Base-by-base conservation (phyloP, 2,113 vertebrate species). In the Siphamia tubifer region DNA sequence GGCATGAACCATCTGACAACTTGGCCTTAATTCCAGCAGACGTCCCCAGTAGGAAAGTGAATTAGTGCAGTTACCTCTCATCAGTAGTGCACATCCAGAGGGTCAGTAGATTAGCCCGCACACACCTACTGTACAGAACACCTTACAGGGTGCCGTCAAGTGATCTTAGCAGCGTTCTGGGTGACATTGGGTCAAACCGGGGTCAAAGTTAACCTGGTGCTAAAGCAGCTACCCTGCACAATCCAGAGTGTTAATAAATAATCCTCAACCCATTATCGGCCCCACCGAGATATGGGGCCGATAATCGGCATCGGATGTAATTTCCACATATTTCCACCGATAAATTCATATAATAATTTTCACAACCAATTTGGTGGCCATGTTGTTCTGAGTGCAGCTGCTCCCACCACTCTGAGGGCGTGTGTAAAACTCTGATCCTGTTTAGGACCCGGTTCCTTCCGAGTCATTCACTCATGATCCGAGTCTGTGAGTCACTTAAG, bases 11-110 rank as follows among this genome's bases (percentile, higher is more conserved):
- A 11, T 74, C 82, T 72, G 90, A 92, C 90, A 89, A 90, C 89
- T 93, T 92, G 92, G 92, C 93, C 94, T 96, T 98, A 98, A 98
- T 98, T 96, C 92, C 93, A 94, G 94, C 92, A 91, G 96, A 96
- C 94, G 83, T 93, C 94, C 93, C 93, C 93, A 91, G 94, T 79
- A 21, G 92, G 93, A 93, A 89, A 90, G 92, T 93, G 95, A 96
- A 96, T 96, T 94, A 95, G 93, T 92, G 94, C 93, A 92, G 92
- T 93, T 95, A 94, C 94, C 87, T 90, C 83, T 82, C 90, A 88
- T 90, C 90, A 89, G 86, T 90, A 93, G 93, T 93, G 94, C 95
- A 82, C 48, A 52, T 84, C 51, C 82, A 72, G 0, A 5, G 24
- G 79, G 79, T 82, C 43, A 21, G 34, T 31, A 49, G 71, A 83